Evolutionary conservation across 2,113 vertebrate species (phyloP), one percentile per base, ranked within the genome.

Genomic region (Eclectus roratus): DNA sequence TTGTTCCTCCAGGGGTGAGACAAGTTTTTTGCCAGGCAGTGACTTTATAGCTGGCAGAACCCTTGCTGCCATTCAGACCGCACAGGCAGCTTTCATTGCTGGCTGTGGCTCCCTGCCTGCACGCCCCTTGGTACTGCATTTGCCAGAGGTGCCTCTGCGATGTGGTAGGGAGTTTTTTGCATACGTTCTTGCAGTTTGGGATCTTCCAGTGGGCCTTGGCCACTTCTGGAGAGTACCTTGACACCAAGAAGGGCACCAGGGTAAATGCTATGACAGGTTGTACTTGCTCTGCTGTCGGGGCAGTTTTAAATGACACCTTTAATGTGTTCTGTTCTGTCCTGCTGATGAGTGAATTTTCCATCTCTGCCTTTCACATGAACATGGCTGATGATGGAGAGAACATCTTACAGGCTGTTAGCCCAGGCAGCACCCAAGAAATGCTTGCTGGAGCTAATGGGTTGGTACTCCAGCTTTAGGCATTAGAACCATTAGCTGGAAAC

Each of bases 51-150:
- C 71, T 92, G 96, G 85, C 91, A 73, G 63, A 77, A 90, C 90
- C 81, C 55, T 50, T 21, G 85, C 35, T 85, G 85, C 92, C 80
- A 13, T 35, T 53, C 77, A 88, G 86, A 80, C 82, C 88, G 63
- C 91, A 11, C 79, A 90, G 71, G 88, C 92, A 84, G 94, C 70
- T 65, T 39, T 76, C 55, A 1, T 11, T 76, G 56, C 81, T 79
- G 87, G 43, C 47, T 46, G 2, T 9, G 41, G 49, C 58, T 74
- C 72, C 74, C 74, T 90, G 85, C 74, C 88, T 17, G 2, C 13
- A 0, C 33, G 37, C 70, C 70, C 88, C 0, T 0, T 8, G 72
- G n/a, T 33, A 0, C 3, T 37, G 20, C 9, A 14, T 81, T 29
- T 79, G 47, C 66, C 78, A 74, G 72, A 55, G 31, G 23, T 66